These are phyloP conservation scores for Pseudobourletiella spinata DNA, from an alignment of 1,140 invertebrate genomes.

Conservation along the genomic window DNA sequence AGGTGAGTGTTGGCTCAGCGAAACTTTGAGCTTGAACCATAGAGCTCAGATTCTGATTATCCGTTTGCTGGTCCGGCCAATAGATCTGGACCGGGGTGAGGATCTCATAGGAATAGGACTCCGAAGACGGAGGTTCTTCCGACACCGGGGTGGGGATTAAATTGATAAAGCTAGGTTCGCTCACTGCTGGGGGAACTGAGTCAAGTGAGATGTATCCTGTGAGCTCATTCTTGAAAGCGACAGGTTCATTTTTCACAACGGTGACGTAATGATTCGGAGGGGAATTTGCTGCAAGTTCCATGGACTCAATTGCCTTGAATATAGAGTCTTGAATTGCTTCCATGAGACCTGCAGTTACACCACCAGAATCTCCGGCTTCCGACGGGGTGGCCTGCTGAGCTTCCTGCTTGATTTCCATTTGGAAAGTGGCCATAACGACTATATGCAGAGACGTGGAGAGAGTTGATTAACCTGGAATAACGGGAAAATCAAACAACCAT, in stretches of 20 bases:
- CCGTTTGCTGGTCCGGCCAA: background rate
- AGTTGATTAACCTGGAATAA: no score
- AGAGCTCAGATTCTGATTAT: no score
- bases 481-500: no score
- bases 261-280: background rate
- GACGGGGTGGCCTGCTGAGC: background rate
- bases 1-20: no score
- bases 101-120: background rate
- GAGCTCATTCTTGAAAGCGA: background rate
- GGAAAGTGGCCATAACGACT: no score
- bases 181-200: background rate
- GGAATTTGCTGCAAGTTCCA: background rate
- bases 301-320: background rate
- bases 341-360: background rate
- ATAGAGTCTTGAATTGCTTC: background rate
- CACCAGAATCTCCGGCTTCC: conserved; percentile 15
- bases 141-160: background rate
- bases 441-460: no score
- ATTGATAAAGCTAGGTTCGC: background rate
- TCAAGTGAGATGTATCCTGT: background rate
- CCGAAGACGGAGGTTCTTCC: background rate
- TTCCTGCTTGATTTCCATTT: no score
- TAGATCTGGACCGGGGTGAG: background rate
- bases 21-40: no score
- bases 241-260: background rate